phyloP scores from a whole-genome alignment of 64 coral and sea anemone genomes.

The Dendrophyllia cribrosa region DNA sequence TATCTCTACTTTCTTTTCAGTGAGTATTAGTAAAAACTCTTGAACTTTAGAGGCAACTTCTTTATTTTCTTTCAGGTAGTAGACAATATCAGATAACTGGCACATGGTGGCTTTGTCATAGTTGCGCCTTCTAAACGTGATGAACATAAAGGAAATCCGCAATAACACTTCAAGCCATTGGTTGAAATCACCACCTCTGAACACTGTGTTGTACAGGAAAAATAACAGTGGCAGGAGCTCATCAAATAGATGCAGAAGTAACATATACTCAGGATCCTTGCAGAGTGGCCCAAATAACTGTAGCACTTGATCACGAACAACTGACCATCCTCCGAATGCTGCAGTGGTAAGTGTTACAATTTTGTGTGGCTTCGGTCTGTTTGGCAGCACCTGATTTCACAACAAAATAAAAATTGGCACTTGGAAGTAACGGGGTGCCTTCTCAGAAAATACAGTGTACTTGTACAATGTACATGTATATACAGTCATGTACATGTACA shows the following conservation, averaged over 20 bases:
- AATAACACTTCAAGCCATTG: background rate
- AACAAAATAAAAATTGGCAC: too few relatives aligned
- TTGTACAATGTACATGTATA: too few relatives aligned
- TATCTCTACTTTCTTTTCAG: conserved; percentile 85
- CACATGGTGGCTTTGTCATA: conserved; percentile 69
- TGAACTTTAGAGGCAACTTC: background rate
- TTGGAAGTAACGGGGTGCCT: too few relatives aligned
- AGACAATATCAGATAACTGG: conserved; percentile 48
- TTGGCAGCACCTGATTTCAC: background rate
- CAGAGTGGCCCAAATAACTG: background rate
- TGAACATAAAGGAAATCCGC: conserved; percentile 29
- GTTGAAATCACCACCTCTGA: background rate
- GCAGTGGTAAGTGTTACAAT: background rate
- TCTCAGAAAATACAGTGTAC: too few relatives aligned
- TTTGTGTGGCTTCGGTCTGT: background rate
- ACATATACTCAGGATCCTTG: conserved; percentile 38
- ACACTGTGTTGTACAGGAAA: conserved; percentile 4
- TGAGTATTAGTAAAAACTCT: conserved; percentile 9
- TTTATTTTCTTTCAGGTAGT: conserved; percentile 26
- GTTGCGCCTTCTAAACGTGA: conserved; percentile 14
- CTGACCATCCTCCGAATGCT: conserved; percentile 54
- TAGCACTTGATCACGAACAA: background rate
- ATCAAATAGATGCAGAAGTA: conserved; percentile 24
- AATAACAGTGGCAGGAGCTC: conserved; percentile 50
- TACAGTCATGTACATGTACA: too few relatives aligned